Evolutionary conservation across 2,797 vertebrate genomes (phyloP).

Genomic region (Catamblyrhynchus diadema): DNA sequence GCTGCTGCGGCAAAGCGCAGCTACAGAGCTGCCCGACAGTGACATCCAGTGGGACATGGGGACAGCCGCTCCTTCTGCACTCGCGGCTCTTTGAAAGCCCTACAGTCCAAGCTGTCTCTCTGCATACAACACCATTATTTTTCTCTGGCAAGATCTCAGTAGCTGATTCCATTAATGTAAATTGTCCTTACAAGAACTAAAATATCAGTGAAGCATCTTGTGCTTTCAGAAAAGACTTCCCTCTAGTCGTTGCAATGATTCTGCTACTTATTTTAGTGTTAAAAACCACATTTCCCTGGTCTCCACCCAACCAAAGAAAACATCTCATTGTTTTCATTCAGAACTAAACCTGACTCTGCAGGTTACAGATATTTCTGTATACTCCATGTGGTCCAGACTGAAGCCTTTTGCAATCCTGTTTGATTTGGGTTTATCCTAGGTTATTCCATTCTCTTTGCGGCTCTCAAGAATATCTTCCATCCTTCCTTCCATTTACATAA

Average conservation of each 20-base stretch:
- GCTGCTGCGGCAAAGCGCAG: not conserved
- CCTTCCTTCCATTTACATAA: not conserved
- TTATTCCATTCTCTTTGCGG: not conserved
- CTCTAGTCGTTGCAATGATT: not conserved
- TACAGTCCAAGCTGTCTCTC: accelerated
- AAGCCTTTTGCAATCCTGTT: not conserved
- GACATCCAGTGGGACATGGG: not conserved
- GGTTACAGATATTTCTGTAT: not conserved
- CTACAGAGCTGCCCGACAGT: not conserved
- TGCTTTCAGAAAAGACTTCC: not conserved
- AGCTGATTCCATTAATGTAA: not conserved
- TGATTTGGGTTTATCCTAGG: not conserved
- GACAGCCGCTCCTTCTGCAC: not conserved
- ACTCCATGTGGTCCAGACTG: not conserved
- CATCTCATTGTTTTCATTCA: not conserved
- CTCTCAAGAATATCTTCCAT: not conserved
- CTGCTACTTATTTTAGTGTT: not conserved
- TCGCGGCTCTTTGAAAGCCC: accelerated
- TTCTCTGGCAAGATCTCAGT: not conserved
- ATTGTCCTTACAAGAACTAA: not conserved
- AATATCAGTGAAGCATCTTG: not conserved
- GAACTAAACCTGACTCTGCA: not conserved
- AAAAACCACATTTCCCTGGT: not conserved
- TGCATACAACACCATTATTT: not conserved
- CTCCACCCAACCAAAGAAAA: not conserved